Evolutionary conservation across 2,113 vertebrate species (phyloP).

Genomic region (Zosterops japonicus): DNA sequence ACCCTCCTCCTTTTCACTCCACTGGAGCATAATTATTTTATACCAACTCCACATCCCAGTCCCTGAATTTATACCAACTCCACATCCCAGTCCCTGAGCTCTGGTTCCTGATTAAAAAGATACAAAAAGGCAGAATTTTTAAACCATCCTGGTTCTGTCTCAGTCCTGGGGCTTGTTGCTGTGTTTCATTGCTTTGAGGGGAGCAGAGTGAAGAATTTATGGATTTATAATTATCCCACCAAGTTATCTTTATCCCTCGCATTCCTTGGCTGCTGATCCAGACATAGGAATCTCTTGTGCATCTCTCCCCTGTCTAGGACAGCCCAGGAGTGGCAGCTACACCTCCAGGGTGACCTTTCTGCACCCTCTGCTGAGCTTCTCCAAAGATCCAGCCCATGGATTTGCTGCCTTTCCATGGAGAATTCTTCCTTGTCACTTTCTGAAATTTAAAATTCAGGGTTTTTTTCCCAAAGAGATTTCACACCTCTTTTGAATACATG

Average conservation of each 20-base stretch:
- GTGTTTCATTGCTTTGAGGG: not conserved
- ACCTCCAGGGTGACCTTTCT: not conserved
- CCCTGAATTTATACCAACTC: not conserved
- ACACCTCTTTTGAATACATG: not conserved
- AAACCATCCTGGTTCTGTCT: not conserved
- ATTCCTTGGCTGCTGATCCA: not conserved
- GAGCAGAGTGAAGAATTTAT: not conserved
- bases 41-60: not conserved
- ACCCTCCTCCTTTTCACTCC: not conserved
- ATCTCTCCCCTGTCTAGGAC: not conserved
- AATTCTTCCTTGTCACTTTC: not conserved
- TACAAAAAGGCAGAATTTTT: not conserved
- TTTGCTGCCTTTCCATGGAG: not conserved
- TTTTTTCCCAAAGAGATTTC: not conserved
- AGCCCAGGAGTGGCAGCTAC: not conserved
- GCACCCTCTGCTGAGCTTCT: not conserved
- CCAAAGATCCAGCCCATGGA: not conserved
- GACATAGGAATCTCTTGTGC: not conserved
- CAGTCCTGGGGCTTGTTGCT: not conserved
- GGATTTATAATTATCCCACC: not conserved
- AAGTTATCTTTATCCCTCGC: not conserved
- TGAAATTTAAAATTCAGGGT: not conserved
- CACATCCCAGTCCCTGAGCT: not conserved
- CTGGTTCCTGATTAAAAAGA: not conserved
- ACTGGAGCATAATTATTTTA: not conserved